Conservation (phyloP, 1,140 invertebrate species). For the Monochamus saltuarius region DNA sequence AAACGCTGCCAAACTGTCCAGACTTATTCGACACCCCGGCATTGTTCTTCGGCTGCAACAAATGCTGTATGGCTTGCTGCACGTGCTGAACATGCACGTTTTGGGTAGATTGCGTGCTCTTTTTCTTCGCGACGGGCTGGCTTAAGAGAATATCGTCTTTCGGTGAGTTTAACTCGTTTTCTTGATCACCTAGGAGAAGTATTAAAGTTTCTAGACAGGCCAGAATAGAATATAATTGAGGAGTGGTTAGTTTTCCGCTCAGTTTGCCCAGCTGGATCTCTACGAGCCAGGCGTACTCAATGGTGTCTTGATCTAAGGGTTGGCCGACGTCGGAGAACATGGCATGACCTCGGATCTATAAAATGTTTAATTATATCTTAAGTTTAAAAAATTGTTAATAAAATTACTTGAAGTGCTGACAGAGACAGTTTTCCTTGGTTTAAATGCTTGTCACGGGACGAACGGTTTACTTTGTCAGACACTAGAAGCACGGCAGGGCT, state of each 20-base stretch:
- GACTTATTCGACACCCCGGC: slow-evolving; percentile 10
- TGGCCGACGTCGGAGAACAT: slow-evolving; percentile 95
- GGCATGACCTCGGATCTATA: slow-evolving; percentile 85
- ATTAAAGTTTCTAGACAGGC: slow-evolving; percentile 87
- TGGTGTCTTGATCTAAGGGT: slow-evolving; percentile 86
- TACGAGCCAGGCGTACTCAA: slow-evolving; percentile 95
- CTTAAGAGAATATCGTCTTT: slow-evolving; percentile 38
- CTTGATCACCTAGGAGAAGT: slow-evolving; percentile 80
- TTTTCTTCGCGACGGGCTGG: slow-evolving; percentile 38
- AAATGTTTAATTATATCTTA: slow-evolving; percentile 8
- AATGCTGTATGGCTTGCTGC: slow-evolving; percentile 46
- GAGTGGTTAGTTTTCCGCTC: slow-evolving; percentile 75
- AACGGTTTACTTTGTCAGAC: slow-evolving; percentile 68
- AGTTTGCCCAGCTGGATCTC: slow-evolving; percentile 82
- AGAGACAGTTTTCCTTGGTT: slow-evolving; percentile 87
- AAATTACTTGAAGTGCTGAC: slow-evolving; percentile 77
- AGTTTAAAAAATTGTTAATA: neutral
- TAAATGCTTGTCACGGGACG: slow-evolving; percentile 72
- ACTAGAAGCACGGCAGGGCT: slow-evolving; percentile 86
- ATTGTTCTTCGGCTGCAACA: slow-evolving; percentile 35
- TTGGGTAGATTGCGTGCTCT: slow-evolving; percentile 27
- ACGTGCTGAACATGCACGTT: slow-evolving; percentile 39
- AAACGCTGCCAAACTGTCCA: neutral
- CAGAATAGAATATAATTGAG: slow-evolving; percentile 82
- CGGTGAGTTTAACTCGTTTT: slow-evolving; percentile 83